Conservation (phyloP, 1,140 invertebrate species). For the Teleogryllus occipitalis region DNA sequence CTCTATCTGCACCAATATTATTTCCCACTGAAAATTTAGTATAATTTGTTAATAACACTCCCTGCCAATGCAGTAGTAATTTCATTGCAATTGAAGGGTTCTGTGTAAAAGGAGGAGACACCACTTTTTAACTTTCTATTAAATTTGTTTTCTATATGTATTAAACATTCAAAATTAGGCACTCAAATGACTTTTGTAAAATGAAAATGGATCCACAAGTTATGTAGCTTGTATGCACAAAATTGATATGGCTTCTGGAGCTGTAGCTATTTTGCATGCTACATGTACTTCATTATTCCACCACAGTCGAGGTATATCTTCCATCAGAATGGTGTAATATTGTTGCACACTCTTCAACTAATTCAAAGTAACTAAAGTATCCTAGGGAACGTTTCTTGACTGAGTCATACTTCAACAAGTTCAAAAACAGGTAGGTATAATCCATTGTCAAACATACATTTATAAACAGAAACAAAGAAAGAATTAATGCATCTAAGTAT, state of each 20-base stretch:
- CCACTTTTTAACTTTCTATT: neutral
- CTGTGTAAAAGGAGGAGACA: neutral
- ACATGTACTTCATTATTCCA: too few relatives aligned
- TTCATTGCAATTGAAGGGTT: neutral
- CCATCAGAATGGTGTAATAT: too few relatives aligned
- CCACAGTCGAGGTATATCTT: too few relatives aligned
- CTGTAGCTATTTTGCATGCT: too few relatives aligned
- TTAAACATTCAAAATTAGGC: neutral
- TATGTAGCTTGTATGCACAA: too few relatives aligned
- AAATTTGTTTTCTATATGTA: neutral
- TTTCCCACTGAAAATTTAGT: conserved; percentile 19
- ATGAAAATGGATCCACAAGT: neutral
- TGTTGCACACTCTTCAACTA: too few relatives aligned
- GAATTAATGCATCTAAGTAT: too few relatives aligned
- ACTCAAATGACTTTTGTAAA: neutral
- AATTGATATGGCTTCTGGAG: too few relatives aligned
- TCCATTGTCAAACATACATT: neutral
- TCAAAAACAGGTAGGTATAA: neutral
- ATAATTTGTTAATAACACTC: neutral
- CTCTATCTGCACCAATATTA: conserved; percentile 14
- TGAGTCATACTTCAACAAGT: too few relatives aligned
- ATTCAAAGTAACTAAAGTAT: too few relatives aligned
- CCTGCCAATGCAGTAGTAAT: neutral
- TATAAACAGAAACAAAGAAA: neutral
- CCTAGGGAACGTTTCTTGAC: too few relatives aligned